These are phyloP conservation scores for Rhingia campestris DNA, from an alignment of 2,888 invertebrate species.

Conservation along the genomic window DNA sequence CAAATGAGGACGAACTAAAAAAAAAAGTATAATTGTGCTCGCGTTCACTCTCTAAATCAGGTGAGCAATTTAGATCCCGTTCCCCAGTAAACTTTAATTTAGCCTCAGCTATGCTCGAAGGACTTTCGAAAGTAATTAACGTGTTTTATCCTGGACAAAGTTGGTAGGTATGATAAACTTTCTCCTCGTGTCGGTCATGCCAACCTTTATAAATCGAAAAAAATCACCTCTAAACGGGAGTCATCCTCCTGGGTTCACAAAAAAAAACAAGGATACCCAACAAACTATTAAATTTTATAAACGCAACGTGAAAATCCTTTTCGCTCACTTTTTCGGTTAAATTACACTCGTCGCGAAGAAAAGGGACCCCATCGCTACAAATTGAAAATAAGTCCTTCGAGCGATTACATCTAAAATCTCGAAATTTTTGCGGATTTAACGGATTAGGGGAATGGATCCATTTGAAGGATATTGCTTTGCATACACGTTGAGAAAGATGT, in stretches of 20 bases:
- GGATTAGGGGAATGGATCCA: conserved; percentile 16
- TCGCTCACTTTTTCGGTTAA: conserved; percentile 18
- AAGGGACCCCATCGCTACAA: conserved; percentile 16
- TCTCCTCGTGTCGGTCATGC: background rate
- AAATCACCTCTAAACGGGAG: background rate
- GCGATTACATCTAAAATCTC: conserved; percentile 50
- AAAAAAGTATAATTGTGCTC: conserved; percentile 12
- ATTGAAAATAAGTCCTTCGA: conserved; percentile 54
- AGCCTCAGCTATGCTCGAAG: conserved; percentile 25
- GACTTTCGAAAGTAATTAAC: conserved; percentile 59
- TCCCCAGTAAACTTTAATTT: conserved; percentile 40
- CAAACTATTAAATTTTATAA: conserved; percentile 58
- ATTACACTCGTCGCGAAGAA: conserved; percentile 26
- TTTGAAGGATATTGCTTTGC: conserved; percentile 10
- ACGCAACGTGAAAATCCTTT: conserved; percentile 38
- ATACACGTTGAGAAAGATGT: no score
- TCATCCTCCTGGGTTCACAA: background rate
- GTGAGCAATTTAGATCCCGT: conserved; percentile 52
- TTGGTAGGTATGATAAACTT: conserved; percentile 34
- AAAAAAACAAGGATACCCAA: background rate
- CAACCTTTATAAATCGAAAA: background rate
- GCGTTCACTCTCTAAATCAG: conserved; percentile 45
- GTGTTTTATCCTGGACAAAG: conserved; percentile 37
- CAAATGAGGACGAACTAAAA: background rate
- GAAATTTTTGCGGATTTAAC: conserved; percentile 37